phyloP scores from a whole-genome alignment of 1,140 invertebrate genomes.

The Nephila pilipes region DNA sequence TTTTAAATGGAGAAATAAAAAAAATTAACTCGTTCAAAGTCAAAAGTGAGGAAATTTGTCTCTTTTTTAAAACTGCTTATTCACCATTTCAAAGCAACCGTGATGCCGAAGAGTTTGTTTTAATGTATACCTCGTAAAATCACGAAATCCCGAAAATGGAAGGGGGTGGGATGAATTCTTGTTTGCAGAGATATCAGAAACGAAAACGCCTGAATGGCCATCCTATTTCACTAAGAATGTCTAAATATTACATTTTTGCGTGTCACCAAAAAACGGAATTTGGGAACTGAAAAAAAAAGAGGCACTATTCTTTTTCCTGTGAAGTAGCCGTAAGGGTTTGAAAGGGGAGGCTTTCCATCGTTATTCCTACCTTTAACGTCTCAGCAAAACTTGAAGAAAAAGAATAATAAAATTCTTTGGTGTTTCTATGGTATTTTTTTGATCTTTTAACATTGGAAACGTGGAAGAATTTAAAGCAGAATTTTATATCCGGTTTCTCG shows the following conservation, averaged over 20 bases:
- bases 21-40: too few species aligned
- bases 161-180: background rate
- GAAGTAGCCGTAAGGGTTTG: slow-evolving; percentile 14
- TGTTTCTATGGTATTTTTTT: slow-evolving; percentile 43
- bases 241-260: slow-evolving; percentile 39
- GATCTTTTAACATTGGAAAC: slow-evolving; percentile 43
- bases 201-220: background rate
- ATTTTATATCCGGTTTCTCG: slow-evolving; percentile 53
- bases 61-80: background rate
- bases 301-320: background rate
- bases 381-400: slow-evolving; percentile 35
- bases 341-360: background rate
- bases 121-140: background rate
- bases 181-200: background rate
- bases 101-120: background rate
- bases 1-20: too few species aligned
- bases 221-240: slow-evolving; percentile 13
- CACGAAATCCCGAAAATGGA: background rate
- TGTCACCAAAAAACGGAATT: slow-evolving; percentile 19
- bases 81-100: background rate
- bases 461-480: slow-evolving; percentile 26
- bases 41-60: background rate
- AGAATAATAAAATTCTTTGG: background rate
- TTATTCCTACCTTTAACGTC: background rate
- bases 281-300: background rate